A percentile compares a stretch with the other conserved stretches of the same genome.
Conservation (phyloP, 1,140 invertebrate genomes). For the Rhizoglyphus robini region DNA sequence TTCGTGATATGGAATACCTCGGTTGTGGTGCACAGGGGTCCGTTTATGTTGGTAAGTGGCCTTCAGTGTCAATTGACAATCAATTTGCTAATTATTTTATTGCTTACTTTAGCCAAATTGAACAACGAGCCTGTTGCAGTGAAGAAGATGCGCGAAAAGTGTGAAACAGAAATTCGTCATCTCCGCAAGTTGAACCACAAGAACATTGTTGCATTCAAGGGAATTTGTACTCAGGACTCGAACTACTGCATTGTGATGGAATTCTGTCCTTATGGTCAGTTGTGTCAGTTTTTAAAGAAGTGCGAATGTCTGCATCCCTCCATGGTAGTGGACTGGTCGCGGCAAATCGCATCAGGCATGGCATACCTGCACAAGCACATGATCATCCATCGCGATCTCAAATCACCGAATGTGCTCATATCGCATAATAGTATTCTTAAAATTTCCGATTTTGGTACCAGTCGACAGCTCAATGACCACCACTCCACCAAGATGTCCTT, state of each 20-base stretch:
- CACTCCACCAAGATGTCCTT: slow-evolving; percentile 95
- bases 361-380: slow-evolving; percentile 86
- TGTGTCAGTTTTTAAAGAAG: slow-evolving; percentile 75
- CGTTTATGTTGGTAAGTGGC: slow-evolving; percentile 61
- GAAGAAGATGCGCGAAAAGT: slow-evolving; percentile 83
- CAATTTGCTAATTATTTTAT: neutral
- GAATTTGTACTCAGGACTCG: slow-evolving; percentile 74
- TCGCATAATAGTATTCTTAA: slow-evolving; percentile 77
- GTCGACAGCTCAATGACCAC: slow-evolving; percentile 73
- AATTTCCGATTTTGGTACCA: slow-evolving; percentile 95
- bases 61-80: neutral
- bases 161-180: slow-evolving; percentile 88
- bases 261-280: slow-evolving; percentile 83
- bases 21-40: slow-evolving; percentile 91
- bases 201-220: slow-evolving; percentile 90
- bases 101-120: slow-evolving; percentile 45
- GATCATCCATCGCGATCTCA: slow-evolving; percentile 89
- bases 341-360: slow-evolving; percentile 91
- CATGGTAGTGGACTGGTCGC: slow-evolving; percentile 76
- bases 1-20: slow-evolving; percentile 78
- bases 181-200: slow-evolving; percentile 85
- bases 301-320: slow-evolving; percentile 61
- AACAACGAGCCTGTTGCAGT: slow-evolving; percentile 64
- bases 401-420: slow-evolving; percentile 45
- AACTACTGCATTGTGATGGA: slow-evolving; percentile 96